phyloP scores from a whole-genome alignment of 2,113 vertebrate genomes.

The Sula dactylatra region DNA sequence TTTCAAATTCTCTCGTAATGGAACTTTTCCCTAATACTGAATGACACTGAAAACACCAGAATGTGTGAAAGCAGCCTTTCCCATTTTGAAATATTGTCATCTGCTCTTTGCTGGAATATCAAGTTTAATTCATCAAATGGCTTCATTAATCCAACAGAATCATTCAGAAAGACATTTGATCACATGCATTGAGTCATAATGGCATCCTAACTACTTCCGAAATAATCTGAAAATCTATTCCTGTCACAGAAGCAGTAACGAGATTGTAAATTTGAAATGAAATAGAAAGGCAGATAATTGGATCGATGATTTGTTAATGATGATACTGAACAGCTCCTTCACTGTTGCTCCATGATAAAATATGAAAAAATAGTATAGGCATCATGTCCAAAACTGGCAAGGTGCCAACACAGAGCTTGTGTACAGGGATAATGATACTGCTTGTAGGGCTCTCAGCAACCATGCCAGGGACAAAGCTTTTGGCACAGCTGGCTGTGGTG shows the following conservation, averaged over 20 bases:
- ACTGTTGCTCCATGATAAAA: constrained; percentile 62
- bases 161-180: constrained; percentile 56
- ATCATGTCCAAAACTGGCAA: neutral
- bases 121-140: constrained; percentile 37
- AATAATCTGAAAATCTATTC: constrained; percentile 66
- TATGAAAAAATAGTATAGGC: neutral
- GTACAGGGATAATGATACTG: neutral
- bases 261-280: constrained; percentile 73
- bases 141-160: constrained; percentile 61
- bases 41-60: neutral
- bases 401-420: neutral
- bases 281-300: constrained; percentile 74
- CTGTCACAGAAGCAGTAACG: constrained; percentile 13
- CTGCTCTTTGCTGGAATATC: constrained; percentile 14
- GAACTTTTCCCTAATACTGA: neutral
- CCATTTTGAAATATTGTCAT: neutral
- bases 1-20: neutral
- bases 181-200: constrained; percentile 25
- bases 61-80: neutral
- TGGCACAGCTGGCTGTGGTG: neutral
- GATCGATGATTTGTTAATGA: constrained; percentile 75
- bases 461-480: neutral
- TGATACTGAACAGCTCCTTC: constrained; percentile 73
- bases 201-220: constrained; percentile 27
- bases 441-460: neutral